Conservation (phyloP, 2,888 invertebrate genomes). For the Acanthosepion lycidas region DNA sequence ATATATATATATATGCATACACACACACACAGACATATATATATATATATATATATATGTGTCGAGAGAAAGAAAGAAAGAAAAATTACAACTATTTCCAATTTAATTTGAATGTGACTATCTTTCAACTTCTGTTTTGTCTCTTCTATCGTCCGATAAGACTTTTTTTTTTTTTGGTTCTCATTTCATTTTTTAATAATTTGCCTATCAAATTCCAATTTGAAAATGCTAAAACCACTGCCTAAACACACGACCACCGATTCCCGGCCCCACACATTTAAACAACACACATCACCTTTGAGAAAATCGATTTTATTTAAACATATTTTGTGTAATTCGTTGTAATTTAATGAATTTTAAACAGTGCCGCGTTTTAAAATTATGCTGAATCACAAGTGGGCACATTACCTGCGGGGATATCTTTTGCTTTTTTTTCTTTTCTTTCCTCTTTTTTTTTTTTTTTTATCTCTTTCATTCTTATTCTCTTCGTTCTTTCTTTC, state of each 20-base stretch:
- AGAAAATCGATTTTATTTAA: constrained; percentile 33
- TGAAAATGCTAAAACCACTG: constrained; percentile 13
- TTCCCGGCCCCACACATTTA: background rate
- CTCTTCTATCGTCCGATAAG: background rate
- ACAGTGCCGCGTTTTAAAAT: background rate
- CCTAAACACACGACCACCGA: constrained; percentile 1
- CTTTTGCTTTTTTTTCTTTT: background rate
- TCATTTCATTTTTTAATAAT: background rate
- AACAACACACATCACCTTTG: background rate
- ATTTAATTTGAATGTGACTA: background rate
- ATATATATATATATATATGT: too few relatives aligned
- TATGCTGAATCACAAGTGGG: background rate
- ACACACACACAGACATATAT: too few relatives aligned
- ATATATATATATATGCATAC: too few relatives aligned
- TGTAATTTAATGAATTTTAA: constrained; percentile 23
- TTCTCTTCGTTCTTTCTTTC: background rate
- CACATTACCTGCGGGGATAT: background rate
- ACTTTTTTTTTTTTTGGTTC: background rate
- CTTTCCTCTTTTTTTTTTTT: background rate
- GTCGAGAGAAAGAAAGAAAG: too few relatives aligned
- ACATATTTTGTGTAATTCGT: constrained; percentile 33
- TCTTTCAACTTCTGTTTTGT: background rate
- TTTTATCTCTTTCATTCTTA: background rate
- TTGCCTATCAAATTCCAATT: background rate
- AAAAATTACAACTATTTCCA: too few relatives aligned